phyloP scores from a whole-genome alignment of 2,113 vertebrate species.

The Dasypus novemcinctus region DNA sequence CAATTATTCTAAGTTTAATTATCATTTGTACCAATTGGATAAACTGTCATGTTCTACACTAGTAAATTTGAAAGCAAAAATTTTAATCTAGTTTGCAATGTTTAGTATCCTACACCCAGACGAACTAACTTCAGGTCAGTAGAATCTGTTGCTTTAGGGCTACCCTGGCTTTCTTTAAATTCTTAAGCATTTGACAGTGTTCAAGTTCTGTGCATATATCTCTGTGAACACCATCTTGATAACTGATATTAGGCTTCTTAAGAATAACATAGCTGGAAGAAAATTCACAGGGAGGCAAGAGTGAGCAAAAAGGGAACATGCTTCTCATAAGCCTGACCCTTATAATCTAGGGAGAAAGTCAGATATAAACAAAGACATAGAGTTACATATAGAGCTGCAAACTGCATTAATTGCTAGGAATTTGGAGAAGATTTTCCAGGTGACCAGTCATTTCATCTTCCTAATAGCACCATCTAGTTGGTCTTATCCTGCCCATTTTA shows the following conservation, averaged over 20 bases:
- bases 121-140: conserved; percentile 29
- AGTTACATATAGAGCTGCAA: not conserved
- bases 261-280: not conserved
- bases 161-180: not conserved
- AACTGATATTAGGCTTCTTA: not conserved
- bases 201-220: not conserved
- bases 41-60: conserved; percentile 63
- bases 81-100: not conserved
- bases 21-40: conserved; percentile 74
- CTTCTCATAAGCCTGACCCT: not conserved
- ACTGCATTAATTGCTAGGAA: not conserved
- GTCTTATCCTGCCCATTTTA: not conserved
- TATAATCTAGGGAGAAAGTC: not conserved
- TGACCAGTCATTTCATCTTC: not conserved
- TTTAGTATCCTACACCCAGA: not conserved
- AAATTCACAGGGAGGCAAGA: not conserved
- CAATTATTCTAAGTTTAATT: conserved; percentile 82
- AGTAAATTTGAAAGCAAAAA: conserved; percentile 50
- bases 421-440: not conserved
- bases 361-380: not conserved
- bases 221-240: not conserved
- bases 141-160: not conserved
- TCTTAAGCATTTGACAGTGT: not conserved
- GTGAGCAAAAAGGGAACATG: not conserved
- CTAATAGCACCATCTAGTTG: not conserved